Evolutionary conservation across 35 echinoderm and acorn worm genomes (phyloP).

Genomic region (Ophioderma brevispina): DNA sequence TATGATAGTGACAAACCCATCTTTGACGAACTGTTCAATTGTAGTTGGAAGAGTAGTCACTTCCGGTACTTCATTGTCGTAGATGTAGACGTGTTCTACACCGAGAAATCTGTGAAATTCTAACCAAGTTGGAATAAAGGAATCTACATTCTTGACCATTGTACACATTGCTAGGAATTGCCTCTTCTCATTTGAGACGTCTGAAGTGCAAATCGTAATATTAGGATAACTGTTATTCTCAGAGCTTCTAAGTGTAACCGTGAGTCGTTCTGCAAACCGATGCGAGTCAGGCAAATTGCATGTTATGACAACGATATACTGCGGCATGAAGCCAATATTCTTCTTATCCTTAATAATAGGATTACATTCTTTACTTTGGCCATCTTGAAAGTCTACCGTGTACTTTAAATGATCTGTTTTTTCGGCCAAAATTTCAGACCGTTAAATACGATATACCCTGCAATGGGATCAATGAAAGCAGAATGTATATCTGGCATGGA

Average conservation of each 20-base stretch:
- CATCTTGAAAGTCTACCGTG: conserved; percentile 56
- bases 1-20: conserved; percentile 73
- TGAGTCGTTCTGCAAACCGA: conserved; percentile 14
- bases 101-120: conserved; percentile 66
- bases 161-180: conserved; percentile 79
- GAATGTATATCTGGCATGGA: conserved; percentile 80
- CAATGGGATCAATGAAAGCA: conserved; percentile 73
- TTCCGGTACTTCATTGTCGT: conserved; percentile 65
- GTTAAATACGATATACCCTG: conserved; percentile 63
- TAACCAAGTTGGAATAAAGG: conserved; percentile 72
- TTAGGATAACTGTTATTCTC: conserved; percentile 47
- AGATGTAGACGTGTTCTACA: conserved; percentile 73
- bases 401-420: conserved; percentile 33
- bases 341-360: conserved; percentile 61
- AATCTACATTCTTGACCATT: conserved; percentile 75
- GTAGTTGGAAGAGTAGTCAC: conserved; percentile 37
- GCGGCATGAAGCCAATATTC: conserved; percentile 74
- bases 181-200: conserved; percentile 17
- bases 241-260: conserved; percentile 46
- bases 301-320: conserved; percentile 76
- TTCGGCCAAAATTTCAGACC: conserved; percentile 45
- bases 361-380: conserved; percentile 28
- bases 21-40: conserved; percentile 44
- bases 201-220: conserved; percentile 74
- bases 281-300: conserved; percentile 61